Evolutionary conservation across 1,140 invertebrate species (phyloP).

Genomic region (Cecropterus lyciades): DNA sequence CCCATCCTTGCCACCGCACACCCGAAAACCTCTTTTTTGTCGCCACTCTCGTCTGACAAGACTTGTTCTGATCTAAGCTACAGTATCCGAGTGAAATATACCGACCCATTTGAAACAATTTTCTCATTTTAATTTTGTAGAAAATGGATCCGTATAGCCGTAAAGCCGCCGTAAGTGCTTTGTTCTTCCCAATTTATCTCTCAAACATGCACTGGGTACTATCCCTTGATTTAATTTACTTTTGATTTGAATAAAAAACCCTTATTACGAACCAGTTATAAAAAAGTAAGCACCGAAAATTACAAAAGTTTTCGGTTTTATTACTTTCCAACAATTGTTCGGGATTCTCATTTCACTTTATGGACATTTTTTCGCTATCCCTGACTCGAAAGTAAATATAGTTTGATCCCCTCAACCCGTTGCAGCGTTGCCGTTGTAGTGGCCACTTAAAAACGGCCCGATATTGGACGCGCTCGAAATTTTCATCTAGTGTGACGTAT

Average conservation of each 20-base stretch:
- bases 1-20: too few relatives aligned
- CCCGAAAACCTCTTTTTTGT: too few relatives aligned
- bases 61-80: too few relatives aligned
- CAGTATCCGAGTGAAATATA: too few relatives aligned
- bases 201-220: neutral
- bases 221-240: neutral
- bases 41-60: too few relatives aligned
- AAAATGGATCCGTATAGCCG: too few relatives aligned
- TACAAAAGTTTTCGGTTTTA: conserved; percentile 11
- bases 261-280: neutral
- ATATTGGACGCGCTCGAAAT: conserved; percentile 2
- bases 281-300: conserved; percentile 3
- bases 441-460: neutral
- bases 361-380: neutral
- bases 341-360: neutral
- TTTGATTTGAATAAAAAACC: neutral
- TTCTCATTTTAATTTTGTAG: too few relatives aligned
- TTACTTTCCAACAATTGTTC: conserved; percentile 11
- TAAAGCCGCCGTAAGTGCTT: too few relatives aligned
- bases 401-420: neutral
- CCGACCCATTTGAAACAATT: too few relatives aligned
- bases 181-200: neutral
- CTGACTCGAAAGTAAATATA: neutral
- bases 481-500: neutral
- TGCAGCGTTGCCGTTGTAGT: neutral